phyloP scores from a whole-genome alignment of 2,797 vertebrate species.

The Gorsachius magnificus region DNA sequence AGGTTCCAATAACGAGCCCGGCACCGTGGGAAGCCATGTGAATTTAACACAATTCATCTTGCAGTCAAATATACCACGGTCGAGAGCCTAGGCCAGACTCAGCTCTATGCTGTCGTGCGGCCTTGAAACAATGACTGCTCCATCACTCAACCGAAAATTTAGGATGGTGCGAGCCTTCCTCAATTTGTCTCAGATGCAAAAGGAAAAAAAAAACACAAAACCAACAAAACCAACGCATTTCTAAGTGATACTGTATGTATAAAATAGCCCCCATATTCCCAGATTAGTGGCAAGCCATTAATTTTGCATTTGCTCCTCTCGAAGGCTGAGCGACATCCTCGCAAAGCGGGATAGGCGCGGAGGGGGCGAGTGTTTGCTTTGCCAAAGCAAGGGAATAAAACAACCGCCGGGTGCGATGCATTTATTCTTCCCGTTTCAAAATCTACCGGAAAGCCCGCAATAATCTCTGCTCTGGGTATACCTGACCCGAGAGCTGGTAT shows the following conservation, averaged over 20 bases:
- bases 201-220: not conserved
- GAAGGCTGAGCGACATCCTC: conserved; percentile 6
- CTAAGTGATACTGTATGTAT: not conserved
- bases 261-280: not conserved
- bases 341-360: not conserved
- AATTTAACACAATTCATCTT: conserved; percentile 41
- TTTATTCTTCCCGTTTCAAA: conserved; percentile 63
- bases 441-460: conserved; percentile 71
- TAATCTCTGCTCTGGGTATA: conserved; percentile 72
- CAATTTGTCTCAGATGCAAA: not conserved
- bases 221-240: not conserved
- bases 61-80: conserved; percentile 10
- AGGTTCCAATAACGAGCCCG: conserved; percentile 8
- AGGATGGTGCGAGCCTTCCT: not conserved
- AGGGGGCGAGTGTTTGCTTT: conserved; percentile 21
- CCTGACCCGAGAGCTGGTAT: conserved; percentile 76
- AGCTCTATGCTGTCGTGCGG: not conserved
- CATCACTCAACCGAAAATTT: conserved; percentile 28
- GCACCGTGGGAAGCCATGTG: not conserved
- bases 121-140: conserved; percentile 39
- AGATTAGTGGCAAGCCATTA: not conserved
- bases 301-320: conserved; percentile 8
- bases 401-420: not conserved
- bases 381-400: conserved; percentile 36
- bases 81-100: conserved; percentile 8